Conservation (phyloP, 2,888 invertebrate species). For the Trachelus tabidus region DNA sequence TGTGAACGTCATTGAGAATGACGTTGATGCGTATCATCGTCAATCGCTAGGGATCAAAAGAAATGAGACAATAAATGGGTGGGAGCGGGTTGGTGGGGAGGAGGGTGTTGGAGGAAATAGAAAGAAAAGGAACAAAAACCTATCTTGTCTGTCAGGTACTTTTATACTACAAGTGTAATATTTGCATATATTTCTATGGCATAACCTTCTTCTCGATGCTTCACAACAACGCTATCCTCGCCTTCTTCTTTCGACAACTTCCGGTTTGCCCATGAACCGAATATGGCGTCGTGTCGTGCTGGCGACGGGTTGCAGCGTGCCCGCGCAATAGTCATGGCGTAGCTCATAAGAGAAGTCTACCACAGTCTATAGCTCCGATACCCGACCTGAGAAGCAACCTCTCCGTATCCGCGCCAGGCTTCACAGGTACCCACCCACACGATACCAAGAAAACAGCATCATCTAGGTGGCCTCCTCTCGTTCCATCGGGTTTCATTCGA, state of each 20-base stretch:
- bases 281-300: constrained; percentile 59
- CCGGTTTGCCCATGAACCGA: constrained; percentile 54
- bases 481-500: constrained; percentile 9
- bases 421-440: constrained; percentile 66
- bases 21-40: constrained; percentile 26
- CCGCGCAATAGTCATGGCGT: constrained; percentile 88
- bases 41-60: neutral
- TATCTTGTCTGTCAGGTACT: neutral
- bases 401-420: constrained; percentile 66
- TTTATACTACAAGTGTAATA: constrained; percentile 45
- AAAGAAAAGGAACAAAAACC: neutral
- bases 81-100: neutral
- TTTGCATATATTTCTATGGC: constrained; percentile 61
- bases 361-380: constrained; percentile 86
- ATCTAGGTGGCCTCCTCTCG: constrained; percentile 47
- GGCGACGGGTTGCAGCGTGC: constrained; percentile 69
- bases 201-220: constrained; percentile 62
- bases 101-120: neutral
- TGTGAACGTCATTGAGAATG: constrained; percentile 22
- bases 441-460: constrained; percentile 61
- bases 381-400: constrained; percentile 85
- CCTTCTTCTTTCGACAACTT: constrained; percentile 62
- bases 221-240: constrained; percentile 63
- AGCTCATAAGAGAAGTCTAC: constrained; percentile 85
- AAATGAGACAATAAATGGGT: constrained; percentile 2